phyloP scores from a whole-genome alignment of 2,113 vertebrate species.

The Xiphophorus maculatus region DNA sequence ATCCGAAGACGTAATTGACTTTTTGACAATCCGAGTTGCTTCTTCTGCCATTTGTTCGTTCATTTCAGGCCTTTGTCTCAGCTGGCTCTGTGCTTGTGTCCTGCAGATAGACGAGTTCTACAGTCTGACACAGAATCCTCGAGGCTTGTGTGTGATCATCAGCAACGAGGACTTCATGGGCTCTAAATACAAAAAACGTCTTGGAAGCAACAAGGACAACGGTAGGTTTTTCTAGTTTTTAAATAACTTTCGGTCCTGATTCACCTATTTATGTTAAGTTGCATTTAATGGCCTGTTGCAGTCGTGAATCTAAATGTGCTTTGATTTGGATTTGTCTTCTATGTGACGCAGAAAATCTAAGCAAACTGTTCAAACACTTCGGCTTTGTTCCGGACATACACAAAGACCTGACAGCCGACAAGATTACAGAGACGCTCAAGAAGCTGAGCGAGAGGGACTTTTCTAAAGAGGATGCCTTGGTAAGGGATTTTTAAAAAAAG shows the following conservation, averaged over 20 bases:
- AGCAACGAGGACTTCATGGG: slow-evolving; percentile 59
- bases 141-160: slow-evolving; percentile 71
- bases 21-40: not conserved
- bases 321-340: slow-evolving; percentile 2
- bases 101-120: slow-evolving; percentile 54
- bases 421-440: slow-evolving; percentile 46
- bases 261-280: not conserved
- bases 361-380: slow-evolving; percentile 68
- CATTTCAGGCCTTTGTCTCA: not conserved
- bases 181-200: accelerated
- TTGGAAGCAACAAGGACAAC: slow-evolving; percentile 61
- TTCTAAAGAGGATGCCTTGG: slow-evolving; percentile 76
- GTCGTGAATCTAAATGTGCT: not conserved
- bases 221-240: slow-evolving; percentile 41
- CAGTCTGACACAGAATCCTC: slow-evolving; percentile 46
- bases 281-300: not conserved
- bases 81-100: slow-evolving; percentile 8
- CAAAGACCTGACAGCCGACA: slow-evolving; percentile 60
- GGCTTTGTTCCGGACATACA: slow-evolving; percentile 71
- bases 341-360: slow-evolving; percentile 70
- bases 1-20: slow-evolving; percentile 39
- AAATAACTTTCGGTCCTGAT: not conserved
- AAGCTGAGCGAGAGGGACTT: slow-evolving; percentile 57
- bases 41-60: too few relatives aligned
- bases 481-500: slow-evolving; percentile 65